Percentiles rank a stretch among this genome's conserved stretches.
phyloP scores from a whole-genome alignment of 2,797 vertebrate species.

The Hydrolagus colliei region DNA sequence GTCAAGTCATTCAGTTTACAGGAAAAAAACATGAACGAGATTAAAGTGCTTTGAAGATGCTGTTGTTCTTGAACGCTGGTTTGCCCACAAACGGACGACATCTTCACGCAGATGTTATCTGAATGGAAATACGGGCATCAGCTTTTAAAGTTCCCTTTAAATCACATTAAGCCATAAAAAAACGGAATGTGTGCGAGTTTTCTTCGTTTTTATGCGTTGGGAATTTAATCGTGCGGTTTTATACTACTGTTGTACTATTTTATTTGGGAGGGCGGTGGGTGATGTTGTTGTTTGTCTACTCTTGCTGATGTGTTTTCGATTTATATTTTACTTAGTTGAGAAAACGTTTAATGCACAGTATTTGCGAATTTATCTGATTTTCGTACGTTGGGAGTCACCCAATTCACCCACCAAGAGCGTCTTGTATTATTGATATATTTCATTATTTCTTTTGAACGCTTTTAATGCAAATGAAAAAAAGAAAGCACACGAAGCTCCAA shows the following conservation, averaged over 20 bases:
- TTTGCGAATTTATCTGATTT: not conserved
- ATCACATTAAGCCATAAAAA: not conserved
- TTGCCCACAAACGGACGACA: constrained; percentile 10
- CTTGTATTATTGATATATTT: not conserved
- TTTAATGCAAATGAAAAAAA: not conserved
- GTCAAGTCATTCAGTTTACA: not conserved
- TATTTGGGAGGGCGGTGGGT: too few species aligned
- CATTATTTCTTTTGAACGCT: not conserved
- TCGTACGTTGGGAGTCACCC: not conserved
- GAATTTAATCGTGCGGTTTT: not conserved
- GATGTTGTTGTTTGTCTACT: not conserved
- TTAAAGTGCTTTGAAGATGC: constrained; percentile 5
- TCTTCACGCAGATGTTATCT: constrained; percentile 23
- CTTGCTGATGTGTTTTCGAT: constrained; percentile 2
- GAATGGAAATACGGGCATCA: constrained; percentile 26
- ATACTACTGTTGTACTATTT: not conserved
- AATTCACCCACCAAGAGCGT: not conserved
- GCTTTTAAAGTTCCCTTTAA: not conserved
- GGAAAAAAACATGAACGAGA: not conserved
- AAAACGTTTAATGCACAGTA: not conserved
- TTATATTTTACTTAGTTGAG: not conserved
- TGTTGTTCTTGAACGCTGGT: not conserved
- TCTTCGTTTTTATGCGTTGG: not conserved
- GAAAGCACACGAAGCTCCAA: not conserved
- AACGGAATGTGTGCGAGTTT: not conserved